Base-by-base conservation (phyloP, 2,888 invertebrate genomes). In the Emesis castigata region DNA sequence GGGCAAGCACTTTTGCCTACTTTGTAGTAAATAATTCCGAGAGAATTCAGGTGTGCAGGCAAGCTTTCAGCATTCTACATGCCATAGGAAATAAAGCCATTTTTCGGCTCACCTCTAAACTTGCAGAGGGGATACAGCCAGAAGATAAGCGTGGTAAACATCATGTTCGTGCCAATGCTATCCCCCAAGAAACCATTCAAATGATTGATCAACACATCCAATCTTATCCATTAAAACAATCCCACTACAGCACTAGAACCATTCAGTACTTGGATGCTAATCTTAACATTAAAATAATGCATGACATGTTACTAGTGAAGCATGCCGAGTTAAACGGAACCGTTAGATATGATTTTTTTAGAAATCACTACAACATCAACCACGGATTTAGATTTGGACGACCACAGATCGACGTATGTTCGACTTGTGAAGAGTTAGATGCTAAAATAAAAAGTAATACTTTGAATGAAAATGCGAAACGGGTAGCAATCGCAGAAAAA, bases 351-450 rank as follows among this genome's bases (percentile, higher is more conserved):
- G 71, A 56, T 56, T 68, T 58, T 66, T 73, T 56, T 56, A 73
- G 73, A 68, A 73, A 73, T 68, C 39, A 73, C 68, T 73, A 65
- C n/a, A 73, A 66, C 66, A 31, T 4, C 34, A 53, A 53, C 5
- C 53, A 18, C 18, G 53, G 53, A 53, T 53, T 4, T 18, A 71
- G 53, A 71, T 76, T 76, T 48, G 69, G 77, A 44, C 73, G 69
- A 29, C 77, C 77, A 77, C 77, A 77, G 62, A 62, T 69, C 26
- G 73, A 77, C 53, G 61, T 62, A 61, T 77, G 77, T 48, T 73
- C 68, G 48, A 77, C 77, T 31, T 77, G 73, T 61, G 77, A 77
- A 58, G 73, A 77, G 69, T 44, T 77, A 29, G 62, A 73, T 48
- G 69, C 70, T 29, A 53, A 75, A 62, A 69, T 72, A 68, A 77